A percentile compares a stretch with the other conserved stretches of the same genome.
Conservation (phyloP, 1,140 invertebrate species). For the Dufourea novaeangliae region DNA sequence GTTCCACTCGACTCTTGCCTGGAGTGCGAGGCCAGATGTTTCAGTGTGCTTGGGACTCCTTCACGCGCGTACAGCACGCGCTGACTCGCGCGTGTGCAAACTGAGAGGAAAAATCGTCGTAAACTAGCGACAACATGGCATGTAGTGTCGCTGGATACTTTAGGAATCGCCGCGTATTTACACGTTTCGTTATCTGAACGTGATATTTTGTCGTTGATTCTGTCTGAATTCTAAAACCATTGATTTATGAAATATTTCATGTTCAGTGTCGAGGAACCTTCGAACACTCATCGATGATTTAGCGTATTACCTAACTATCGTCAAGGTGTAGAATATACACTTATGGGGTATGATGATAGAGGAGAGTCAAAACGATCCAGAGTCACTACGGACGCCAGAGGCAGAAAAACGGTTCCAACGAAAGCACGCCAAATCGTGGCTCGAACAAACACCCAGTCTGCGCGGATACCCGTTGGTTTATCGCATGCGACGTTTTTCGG, state of each 20-base stretch:
- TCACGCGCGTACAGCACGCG: constrained; percentile 70
- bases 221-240: too few species aligned
- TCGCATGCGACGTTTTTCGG: constrained; percentile 48
- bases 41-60: constrained; percentile 67
- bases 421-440: background rate
- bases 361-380: too few species aligned
- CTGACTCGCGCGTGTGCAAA: constrained; percentile 46
- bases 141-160: background rate
- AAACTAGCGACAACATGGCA: constrained; percentile 44
- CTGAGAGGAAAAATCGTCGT: constrained; percentile 38
- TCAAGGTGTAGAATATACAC: too few species aligned
- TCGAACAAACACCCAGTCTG: background rate
- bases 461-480: constrained; percentile 1
- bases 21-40: constrained; percentile 73
- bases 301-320: too few species aligned
- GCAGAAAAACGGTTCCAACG: background rate
- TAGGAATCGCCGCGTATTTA: background rate
- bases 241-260: too few species aligned
- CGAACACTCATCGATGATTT: too few species aligned
- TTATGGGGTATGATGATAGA: too few species aligned
- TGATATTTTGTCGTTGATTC: background rate
- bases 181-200: background rate
- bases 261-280: too few species aligned
- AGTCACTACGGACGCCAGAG: background rate
- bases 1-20: constrained; percentile 71